Percentiles rank a stretch among this genome's conserved stretches.
Conservation (phyloP, 2,797 vertebrate species). For the Schizopygopsis pylzovi region DNA sequence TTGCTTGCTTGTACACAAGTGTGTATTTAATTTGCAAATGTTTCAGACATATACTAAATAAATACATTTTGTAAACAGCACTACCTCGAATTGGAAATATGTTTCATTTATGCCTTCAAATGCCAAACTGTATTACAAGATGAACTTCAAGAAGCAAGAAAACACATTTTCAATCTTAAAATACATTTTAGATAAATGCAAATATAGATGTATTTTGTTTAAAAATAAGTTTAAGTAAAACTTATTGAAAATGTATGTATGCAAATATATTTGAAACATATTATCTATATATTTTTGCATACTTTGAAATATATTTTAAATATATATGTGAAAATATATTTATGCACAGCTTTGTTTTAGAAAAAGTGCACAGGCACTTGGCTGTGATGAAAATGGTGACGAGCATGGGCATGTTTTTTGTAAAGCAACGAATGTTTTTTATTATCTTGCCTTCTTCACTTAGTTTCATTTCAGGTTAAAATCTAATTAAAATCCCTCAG, state of each 20-base stretch:
- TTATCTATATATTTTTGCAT: background rate
- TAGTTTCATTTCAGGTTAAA: conserved; percentile 16
- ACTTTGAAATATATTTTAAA: background rate
- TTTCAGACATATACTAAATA: background rate
- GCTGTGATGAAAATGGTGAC: background rate
- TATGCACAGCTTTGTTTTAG: background rate
- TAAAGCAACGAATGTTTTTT: background rate
- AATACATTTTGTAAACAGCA: background rate
- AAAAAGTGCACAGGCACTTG: background rate
- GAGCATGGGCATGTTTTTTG: background rate
- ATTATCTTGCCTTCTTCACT: background rate
- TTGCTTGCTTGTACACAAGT: conserved; percentile 58
- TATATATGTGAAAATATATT: background rate
- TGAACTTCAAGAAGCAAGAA: background rate
- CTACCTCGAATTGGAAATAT: background rate
- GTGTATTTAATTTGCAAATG: too few relatives aligned
- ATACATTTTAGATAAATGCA: background rate
- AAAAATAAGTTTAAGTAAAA: background rate
- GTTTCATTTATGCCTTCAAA: too few relatives aligned
- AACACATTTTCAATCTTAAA: background rate
- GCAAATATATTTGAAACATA: background rate
- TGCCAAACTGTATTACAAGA: background rate
- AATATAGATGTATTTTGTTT: background rate
- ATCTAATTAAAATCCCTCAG: background rate
- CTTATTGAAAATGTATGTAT: background rate